phyloP scores from a whole-genome alignment of 2,888 invertebrate species.

The Amphipoea oculea region DNA sequence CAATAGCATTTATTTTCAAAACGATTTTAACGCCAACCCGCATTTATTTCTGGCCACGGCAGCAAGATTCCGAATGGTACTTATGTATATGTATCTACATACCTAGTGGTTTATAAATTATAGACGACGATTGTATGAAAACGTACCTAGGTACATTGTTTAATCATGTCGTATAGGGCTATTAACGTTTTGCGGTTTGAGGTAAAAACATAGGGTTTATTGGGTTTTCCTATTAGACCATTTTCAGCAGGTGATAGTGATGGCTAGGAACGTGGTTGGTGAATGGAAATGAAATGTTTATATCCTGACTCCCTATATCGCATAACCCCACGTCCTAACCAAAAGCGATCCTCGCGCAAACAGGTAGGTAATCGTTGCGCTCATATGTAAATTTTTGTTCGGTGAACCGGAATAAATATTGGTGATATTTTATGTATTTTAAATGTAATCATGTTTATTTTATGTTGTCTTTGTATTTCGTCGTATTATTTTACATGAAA shows the following conservation, averaged over 20 bases:
- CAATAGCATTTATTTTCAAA: slow-evolving; percentile 42
- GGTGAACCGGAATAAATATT: background rate
- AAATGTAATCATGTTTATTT: too few relatives aligned
- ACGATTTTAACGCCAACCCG: slow-evolving; percentile 39
- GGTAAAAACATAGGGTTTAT: slow-evolving; percentile 1
- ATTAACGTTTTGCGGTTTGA: background rate
- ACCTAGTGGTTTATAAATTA: slow-evolving; percentile 6
- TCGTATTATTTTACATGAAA: too few relatives aligned
- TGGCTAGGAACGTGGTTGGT: background rate
- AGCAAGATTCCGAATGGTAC: slow-evolving; percentile 10
- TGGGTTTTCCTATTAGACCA: background rate
- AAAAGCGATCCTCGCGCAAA: background rate
- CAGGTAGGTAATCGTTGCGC: too few relatives aligned
- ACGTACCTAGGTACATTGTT: background rate
- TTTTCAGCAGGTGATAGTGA: background rate
- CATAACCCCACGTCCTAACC: background rate
- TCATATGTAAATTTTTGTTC: too few relatives aligned
- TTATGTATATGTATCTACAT: slow-evolving; percentile 6
- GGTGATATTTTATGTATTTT: too few relatives aligned
- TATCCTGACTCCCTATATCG: background rate
- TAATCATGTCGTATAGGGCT: background rate
- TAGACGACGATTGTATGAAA: background rate
- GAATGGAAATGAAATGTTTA: background rate
- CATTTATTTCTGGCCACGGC: slow-evolving; percentile 43
- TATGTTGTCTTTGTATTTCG: too few relatives aligned